Conservation (phyloP, 2,797 vertebrate genomes). For the Smutsia gigantea region DNA sequence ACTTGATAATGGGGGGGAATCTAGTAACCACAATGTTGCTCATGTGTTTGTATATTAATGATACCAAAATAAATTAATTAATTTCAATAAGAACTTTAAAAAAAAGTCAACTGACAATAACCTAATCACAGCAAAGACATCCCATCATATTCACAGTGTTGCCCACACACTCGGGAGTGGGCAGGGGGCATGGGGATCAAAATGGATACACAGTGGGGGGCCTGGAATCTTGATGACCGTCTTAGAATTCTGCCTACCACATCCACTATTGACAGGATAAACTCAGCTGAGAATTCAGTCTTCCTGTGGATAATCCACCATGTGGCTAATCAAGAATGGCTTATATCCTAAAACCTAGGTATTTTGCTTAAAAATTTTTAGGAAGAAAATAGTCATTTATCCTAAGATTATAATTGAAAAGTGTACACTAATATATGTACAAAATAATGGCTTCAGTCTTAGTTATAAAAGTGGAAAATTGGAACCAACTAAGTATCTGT, state of each 20-base stretch:
- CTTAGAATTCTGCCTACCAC: neutral
- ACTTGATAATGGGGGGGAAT: too few relatives aligned
- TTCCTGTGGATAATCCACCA: neutral
- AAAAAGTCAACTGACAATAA: neutral
- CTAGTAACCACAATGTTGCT: too few relatives aligned
- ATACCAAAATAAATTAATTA: too few relatives aligned
- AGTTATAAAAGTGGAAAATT: conserved; percentile 46
- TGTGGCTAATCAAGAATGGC: neutral
- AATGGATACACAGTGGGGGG: too few relatives aligned
- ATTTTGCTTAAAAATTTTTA: neutral
- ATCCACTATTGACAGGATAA: neutral
- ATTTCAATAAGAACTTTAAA: too few relatives aligned
- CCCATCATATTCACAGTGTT: neutral
- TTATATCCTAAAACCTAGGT: neutral
- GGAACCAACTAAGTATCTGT: conserved; percentile 13
- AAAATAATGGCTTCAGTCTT: conserved; percentile 20
- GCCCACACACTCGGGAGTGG: neutral
- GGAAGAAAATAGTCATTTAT: neutral
- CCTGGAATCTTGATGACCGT: neutral
- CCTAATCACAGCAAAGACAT: neutral
- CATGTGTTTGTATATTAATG: too few relatives aligned
- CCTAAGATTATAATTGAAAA: conserved; percentile 33
- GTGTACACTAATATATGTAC: neutral
- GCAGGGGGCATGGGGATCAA: neutral
- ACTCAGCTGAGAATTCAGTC: neutral